phyloP scores from a whole-genome alignment of 2,888 invertebrate species.

The Brachycybe producta region DNA sequence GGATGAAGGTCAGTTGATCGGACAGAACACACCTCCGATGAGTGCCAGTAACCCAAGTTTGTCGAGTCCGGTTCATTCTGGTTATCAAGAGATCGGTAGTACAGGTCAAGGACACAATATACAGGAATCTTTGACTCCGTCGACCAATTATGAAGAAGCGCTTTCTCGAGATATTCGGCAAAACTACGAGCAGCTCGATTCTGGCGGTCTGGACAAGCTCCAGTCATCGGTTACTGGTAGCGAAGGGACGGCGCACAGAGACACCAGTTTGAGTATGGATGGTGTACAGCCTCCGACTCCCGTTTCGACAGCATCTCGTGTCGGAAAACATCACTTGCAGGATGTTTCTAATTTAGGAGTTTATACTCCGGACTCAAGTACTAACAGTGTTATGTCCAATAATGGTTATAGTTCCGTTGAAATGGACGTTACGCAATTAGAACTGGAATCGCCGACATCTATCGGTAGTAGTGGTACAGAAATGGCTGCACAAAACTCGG shows the following conservation, averaged over 20 bases:
- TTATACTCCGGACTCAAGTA: slow-evolving; percentile 70
- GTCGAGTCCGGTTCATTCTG: slow-evolving; percentile 18
- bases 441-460: slow-evolving; percentile 75
- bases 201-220: slow-evolving; percentile 9
- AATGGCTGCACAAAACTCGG: slow-evolving; percentile 57
- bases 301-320: neutral
- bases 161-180: slow-evolving; percentile 13
- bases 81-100: slow-evolving; percentile 14
- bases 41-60: slow-evolving; percentile 20
- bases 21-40: slow-evolving; percentile 20
- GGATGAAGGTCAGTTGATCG: slow-evolving; percentile 18
- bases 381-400: slow-evolving; percentile 49
- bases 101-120: neutral
- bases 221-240: slow-evolving; percentile 6
- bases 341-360: slow-evolving; percentile 63
- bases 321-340: slow-evolving; percentile 21
- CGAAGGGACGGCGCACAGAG: slow-evolving; percentile 13
- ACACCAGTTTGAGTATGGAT: neutral
- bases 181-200: slow-evolving; percentile 18
- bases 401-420: slow-evolving; percentile 52
- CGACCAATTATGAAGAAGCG: slow-evolving; percentile 16
- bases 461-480: slow-evolving; percentile 63
- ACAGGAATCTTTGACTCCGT: slow-evolving; percentile 10
- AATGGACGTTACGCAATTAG: slow-evolving; percentile 67
- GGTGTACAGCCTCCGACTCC: slow-evolving; percentile 7